These are phyloP conservation scores for Rhinophrynus dorsalis DNA, from an alignment of 2,797 vertebrate species.

Conservation along the genomic window DNA sequence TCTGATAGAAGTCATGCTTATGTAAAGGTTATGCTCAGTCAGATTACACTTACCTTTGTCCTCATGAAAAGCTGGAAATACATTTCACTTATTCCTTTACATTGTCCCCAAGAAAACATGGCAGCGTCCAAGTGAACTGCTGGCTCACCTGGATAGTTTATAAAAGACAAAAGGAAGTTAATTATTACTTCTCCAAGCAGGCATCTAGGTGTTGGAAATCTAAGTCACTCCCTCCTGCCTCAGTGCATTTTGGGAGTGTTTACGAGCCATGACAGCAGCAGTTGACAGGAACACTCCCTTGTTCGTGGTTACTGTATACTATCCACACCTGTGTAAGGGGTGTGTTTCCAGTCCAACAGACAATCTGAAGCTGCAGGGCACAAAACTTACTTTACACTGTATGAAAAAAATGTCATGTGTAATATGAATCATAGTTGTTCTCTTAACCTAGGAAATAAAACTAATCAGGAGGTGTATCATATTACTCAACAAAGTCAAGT, in stretches of 20 bases:
- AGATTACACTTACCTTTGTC: constrained; percentile 47
- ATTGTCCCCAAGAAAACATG: constrained; percentile 28
- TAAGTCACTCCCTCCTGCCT: constrained; percentile 69
- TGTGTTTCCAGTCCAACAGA: neutral
- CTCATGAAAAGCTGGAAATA: neutral
- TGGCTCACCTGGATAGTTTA: neutral
- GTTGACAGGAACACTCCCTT: constrained; percentile 55
- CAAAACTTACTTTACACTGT: too few species aligned
- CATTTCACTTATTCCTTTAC: neutral
- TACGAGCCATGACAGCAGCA: constrained; percentile 47
- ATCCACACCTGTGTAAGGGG: constrained; percentile 48
- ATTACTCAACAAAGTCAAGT: too few species aligned
- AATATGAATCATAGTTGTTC: too few species aligned
- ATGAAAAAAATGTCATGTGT: too few species aligned
- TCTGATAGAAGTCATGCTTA: too few species aligned
- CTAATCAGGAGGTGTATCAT: too few species aligned
- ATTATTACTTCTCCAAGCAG: constrained; percentile 35
- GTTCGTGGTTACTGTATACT: constrained; percentile 4
- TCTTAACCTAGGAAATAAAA: too few species aligned
- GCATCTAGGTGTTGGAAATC: constrained; percentile 59
- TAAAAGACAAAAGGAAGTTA: neutral
- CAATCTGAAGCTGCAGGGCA: constrained; percentile 26
- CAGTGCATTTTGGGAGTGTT: constrained; percentile 72
- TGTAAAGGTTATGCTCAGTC: too few species aligned
- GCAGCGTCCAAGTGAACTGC: neutral